Evolutionary conservation across 2,113 vertebrate species (phyloP).

Genomic region (Anolis carolinensis): DNA sequence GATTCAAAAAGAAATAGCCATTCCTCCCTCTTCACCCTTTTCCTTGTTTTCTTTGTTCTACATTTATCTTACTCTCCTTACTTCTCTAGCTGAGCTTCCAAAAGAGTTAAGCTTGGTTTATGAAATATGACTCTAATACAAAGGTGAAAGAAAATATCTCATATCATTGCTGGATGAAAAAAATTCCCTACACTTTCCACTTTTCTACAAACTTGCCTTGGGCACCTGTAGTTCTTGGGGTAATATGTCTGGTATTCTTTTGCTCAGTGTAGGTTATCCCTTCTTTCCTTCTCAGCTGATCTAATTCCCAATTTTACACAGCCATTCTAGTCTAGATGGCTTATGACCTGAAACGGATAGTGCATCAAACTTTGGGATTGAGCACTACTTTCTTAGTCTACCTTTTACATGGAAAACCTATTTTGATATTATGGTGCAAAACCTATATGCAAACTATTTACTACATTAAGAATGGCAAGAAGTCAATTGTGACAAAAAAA

Average conservation of each 20-base stretch:
- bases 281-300: background rate
- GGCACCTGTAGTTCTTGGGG: background rate
- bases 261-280: background rate
- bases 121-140: background rate
- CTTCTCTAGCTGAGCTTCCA: background rate
- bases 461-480: background rate
- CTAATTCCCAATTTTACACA: background rate
- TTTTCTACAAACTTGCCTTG: no score
- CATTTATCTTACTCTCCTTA: background rate
- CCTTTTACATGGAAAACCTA: background rate
- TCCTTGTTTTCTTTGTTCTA: background rate
- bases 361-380: no score
- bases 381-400: no score
- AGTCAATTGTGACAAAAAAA: background rate
- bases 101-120: background rate
- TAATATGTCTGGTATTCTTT: background rate
- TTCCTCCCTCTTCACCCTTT: background rate
- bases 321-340: no score
- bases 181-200: background rate
- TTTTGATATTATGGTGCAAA: background rate
- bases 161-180: background rate
- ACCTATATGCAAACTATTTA: background rate
- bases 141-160: background rate
- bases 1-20: background rate
- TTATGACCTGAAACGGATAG: no score